phyloP scores from a whole-genome alignment of 2,888 invertebrate genomes.

The Tipula lateralis region DNA sequence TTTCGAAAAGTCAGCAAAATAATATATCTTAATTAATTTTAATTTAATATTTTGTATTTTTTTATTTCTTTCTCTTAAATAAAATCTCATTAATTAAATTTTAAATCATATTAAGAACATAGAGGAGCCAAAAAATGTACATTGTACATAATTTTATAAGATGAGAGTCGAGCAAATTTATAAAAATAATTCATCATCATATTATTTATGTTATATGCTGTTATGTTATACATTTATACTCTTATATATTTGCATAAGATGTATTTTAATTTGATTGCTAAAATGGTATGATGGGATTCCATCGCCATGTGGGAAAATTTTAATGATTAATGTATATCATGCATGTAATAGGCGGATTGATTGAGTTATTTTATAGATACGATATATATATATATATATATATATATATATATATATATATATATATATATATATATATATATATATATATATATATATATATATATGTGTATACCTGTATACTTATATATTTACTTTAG shows the following conservation, averaged over 20 bases:
- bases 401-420: no score
- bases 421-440: no score
- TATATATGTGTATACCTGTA: no score
- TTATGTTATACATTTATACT: neutral
- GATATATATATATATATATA: no score
- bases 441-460: no score
- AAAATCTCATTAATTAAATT: slow-evolving; percentile 24
- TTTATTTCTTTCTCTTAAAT: neutral
- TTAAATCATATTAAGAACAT: neutral
- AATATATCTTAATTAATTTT: slow-evolving; percentile 24
- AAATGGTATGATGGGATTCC: slow-evolving; percentile 1
- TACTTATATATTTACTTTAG: no score
- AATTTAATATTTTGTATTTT: neutral
- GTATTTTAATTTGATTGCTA: slow-evolving; percentile 1
- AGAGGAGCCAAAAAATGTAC: slow-evolving; percentile 13
- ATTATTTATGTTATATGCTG: neutral
- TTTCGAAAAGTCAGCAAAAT: slow-evolving; percentile 2
- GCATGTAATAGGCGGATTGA: neutral
- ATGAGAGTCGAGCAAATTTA: neutral
- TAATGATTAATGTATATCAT: neutral
- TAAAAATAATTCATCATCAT: slow-evolving; percentile 16
- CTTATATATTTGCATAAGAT: neutral
- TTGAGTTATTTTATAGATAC: neutral
- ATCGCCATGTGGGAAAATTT: slow-evolving; percentile 7
- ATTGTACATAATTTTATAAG: neutral